These are phyloP conservation scores for Hesperophylax magnus DNA, from an alignment of 1,140 invertebrate species.

Conservation along the genomic window DNA sequence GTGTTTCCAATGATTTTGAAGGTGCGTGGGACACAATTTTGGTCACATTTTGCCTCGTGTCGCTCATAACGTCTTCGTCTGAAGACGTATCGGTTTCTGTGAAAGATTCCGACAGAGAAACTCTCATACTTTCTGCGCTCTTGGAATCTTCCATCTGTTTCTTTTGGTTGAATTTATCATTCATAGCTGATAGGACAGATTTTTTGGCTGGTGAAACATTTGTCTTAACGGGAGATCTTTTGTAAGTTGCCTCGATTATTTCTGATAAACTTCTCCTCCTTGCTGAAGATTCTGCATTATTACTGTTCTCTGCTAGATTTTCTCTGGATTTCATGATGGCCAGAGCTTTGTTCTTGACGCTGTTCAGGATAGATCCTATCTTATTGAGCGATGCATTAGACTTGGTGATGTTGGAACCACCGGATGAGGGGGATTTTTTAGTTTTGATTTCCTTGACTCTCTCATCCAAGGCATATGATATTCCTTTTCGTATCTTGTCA, in stretches of 20 bases:
- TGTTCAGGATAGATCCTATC: constrained; percentile 66
- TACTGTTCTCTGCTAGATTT: constrained; percentile 35
- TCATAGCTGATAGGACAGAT: constrained; percentile 12
- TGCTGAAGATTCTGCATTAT: neutral
- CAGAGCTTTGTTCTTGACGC: constrained; percentile 71
- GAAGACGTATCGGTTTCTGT: constrained; percentile 3
- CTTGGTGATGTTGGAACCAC: neutral
- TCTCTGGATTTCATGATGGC: constrained; percentile 69
- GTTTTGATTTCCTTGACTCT: constrained; percentile 60
- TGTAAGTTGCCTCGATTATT: neutral
- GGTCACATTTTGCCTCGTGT: constrained; percentile 45
- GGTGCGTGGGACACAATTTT: constrained; percentile 44
- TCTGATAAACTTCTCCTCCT: constrained; percentile 6
- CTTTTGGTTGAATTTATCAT: constrained; percentile 1
- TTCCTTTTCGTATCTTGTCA: constrained; percentile 67
- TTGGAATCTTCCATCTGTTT: neutral
- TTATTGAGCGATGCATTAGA: constrained; percentile 58
- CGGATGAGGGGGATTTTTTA: constrained; percentile 22
- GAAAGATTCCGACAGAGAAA: constrained; percentile 4
- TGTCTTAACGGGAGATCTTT: constrained; percentile 18
- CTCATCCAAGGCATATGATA: constrained; percentile 68
- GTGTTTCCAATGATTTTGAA: constrained; percentile 49
- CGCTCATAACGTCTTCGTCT: neutral
- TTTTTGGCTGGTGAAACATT: neutral
- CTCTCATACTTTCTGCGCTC: neutral